Conservation (phyloP, 2,888 invertebrate genomes). For the Cataglyphis livida region DNA sequence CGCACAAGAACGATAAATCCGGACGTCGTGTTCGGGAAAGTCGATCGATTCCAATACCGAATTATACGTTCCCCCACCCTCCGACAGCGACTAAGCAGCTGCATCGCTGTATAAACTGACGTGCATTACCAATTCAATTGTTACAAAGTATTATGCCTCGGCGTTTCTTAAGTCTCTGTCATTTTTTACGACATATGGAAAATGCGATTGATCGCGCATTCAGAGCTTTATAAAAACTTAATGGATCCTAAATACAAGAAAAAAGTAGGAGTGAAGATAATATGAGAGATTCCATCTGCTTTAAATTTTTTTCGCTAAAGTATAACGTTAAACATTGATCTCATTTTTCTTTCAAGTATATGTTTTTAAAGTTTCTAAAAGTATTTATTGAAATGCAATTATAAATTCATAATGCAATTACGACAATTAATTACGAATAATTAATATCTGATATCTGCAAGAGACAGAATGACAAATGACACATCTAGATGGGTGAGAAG, state of each 20-base stretch:
- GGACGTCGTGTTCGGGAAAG: conserved; percentile 44
- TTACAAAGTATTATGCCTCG: conserved; percentile 49
- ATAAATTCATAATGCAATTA: neutral
- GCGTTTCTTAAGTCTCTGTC: conserved; percentile 27
- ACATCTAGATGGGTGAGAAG: neutral
- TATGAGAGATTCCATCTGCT: neutral
- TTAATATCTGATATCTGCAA: neutral
- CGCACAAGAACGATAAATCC: conserved; percentile 52
- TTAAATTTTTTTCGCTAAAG: neutral
- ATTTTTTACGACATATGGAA: conserved; percentile 2
- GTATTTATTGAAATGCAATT: neutral
- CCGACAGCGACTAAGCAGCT: conserved; percentile 39
- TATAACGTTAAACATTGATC: neutral
- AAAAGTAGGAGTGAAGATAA: neutral
- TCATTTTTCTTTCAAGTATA: neutral
- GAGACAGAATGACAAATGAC: conserved; percentile 4
- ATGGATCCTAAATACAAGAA: neutral
- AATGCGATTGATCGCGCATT: conserved; percentile 13
- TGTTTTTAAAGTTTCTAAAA: neutral
- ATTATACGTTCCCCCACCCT: neutral
- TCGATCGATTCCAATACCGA: conserved; percentile 34
- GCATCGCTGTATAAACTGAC: conserved; percentile 44
- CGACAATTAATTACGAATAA: neutral
- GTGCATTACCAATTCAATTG: conserved; percentile 53
- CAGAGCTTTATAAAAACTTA: neutral